Conservation (phyloP, 2,888 invertebrate species). For the Chelonus formosanus region DNA sequence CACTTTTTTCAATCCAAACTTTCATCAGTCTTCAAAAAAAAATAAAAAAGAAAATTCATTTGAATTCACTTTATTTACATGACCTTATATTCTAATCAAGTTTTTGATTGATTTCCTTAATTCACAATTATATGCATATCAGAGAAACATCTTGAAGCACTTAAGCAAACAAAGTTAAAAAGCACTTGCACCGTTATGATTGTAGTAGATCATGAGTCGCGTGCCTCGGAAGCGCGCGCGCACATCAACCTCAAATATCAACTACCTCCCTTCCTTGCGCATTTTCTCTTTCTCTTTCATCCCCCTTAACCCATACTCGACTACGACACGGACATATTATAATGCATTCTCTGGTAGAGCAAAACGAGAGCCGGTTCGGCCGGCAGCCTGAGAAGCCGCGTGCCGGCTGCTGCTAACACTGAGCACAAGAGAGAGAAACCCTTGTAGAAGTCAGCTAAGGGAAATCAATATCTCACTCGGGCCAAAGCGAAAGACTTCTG, state of each 20-base stretch:
- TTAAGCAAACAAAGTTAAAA: conserved; percentile 8
- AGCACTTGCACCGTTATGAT: conserved; percentile 2
- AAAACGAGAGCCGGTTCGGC: conserved; percentile 36
- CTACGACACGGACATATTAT: conserved; percentile 20
- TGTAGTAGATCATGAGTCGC: conserved; percentile 13
- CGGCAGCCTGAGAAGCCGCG: conserved; percentile 43
- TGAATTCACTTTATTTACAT: no score
- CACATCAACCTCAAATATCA: conserved; percentile 27
- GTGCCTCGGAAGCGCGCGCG: conserved; percentile 17
- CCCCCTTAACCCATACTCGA: conserved; percentile 1
- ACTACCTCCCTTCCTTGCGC: conserved; percentile 5
- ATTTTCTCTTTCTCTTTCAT: conserved; percentile 11
- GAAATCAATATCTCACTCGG: conserved; percentile 65
- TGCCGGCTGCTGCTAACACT: conserved; percentile 45
- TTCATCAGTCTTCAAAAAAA: no score
- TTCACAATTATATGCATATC: no score
- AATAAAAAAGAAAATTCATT: no score
- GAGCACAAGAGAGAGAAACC: conserved; percentile 47
- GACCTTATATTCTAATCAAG: no score
- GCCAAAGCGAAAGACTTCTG: conserved; percentile 47
- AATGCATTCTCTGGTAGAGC: conserved; percentile 22
- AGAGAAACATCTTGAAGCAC: not conserved
- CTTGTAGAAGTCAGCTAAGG: conserved; percentile 64
- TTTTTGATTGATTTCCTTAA: no score
- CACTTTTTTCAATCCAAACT: not conserved